Evolutionary conservation across 1,140 invertebrate genomes (phyloP), one percentile per base, ranked within the genome.

Genomic region (Drosophila erecta): DNA sequence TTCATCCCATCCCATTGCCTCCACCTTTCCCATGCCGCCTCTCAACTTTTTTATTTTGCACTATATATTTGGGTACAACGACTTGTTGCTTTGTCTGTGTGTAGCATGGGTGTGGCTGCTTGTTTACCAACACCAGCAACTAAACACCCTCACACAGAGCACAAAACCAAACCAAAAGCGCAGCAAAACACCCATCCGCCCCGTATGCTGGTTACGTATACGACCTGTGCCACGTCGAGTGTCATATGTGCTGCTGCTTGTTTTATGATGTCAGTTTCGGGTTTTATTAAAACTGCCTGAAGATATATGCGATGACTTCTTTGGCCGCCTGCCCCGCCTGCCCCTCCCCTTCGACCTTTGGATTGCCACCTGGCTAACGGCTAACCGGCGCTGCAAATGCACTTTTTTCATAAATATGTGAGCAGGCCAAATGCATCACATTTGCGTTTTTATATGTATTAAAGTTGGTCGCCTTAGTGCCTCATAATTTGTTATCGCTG

Each of bases 251-350:
- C 49, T 71, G 83, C 64, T 70, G 83, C 64, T 70, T 89, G 84
- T 89, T 89, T 89, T 89, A 89, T 89, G 84, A 89, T 89, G 84
- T 89, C 84, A 89, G 84, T 89, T 89, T 89, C 69, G 84, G 79
- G 79, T 89, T 89, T 89, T 89, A 89, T 89, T 89, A 89, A 89
- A 89, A 89, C 84, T 84, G 76, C 85, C 67, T 54, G 79, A 58
- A 89, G 76, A 89, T 89, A 89, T 84, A 81, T 70, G 60, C 40
- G 47, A 50, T 57, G 51, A 67, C 59, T 64, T 59, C 53, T 59
- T 46, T 12, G 38, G 37, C 24, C 33, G 35, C 62, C 49, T 54
- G 37, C 30, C 10, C 14, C 22, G 12, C 53, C 40, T n/a, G 17
- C 24, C 17, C 4, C 22, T 22, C 30, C 17, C 30, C 49, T 20